These are phyloP conservation scores for Hermetia illucens DNA, from an alignment of 1,140 invertebrate genomes.

Conservation along the genomic window DNA sequence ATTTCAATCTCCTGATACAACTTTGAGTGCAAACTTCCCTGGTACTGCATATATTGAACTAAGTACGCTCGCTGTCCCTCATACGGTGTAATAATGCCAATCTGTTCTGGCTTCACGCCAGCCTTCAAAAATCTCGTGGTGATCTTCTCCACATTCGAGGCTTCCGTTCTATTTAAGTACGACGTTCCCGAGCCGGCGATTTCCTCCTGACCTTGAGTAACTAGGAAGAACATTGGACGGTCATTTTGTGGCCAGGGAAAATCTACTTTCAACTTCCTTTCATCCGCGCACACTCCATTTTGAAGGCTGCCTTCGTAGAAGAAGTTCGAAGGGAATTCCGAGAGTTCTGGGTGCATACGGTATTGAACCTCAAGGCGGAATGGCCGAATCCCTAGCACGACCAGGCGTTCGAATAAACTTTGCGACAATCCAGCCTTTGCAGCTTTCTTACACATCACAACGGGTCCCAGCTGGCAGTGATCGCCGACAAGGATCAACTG, in stretches of 20 bases:
- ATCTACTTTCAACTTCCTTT: slow-evolving; percentile 81
- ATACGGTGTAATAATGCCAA: slow-evolving; percentile 99
- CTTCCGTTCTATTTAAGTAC: slow-evolving; percentile 96
- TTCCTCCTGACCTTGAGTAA: slow-evolving; percentile 96
- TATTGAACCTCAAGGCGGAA: slow-evolving; percentile 97
- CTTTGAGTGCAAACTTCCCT: slow-evolving; percentile 91
- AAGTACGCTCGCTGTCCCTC: slow-evolving; percentile 97
- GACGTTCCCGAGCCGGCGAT: slow-evolving; percentile 97
- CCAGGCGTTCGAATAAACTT: slow-evolving; percentile 92
- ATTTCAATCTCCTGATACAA: slow-evolving; percentile 98
- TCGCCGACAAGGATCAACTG: slow-evolving; percentile 94
- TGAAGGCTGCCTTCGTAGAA: slow-evolving; percentile 98
- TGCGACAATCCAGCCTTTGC: slow-evolving; percentile 92
- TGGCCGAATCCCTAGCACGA: slow-evolving; percentile 89
- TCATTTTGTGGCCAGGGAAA: slow-evolving; percentile 96
- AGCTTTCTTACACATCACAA: slow-evolving; percentile 99
- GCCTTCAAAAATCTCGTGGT: slow-evolving; percentile 85
- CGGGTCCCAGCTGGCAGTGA: slow-evolving; percentile 96
- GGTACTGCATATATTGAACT: slow-evolving; percentile 98
- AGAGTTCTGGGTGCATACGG: slow-evolving; percentile 95
- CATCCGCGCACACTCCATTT: slow-evolving; percentile 95
- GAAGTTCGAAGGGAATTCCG: slow-evolving; percentile 96
- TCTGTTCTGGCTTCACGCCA: slow-evolving; percentile 94
- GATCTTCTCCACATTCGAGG: slow-evolving; percentile 96
- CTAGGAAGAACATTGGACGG: slow-evolving; percentile 98